Percentiles rank a stretch among this genome's conserved stretches.
Conservation (phyloP, 1,140 invertebrate genomes). For the Drosophila repletoides region DNA sequence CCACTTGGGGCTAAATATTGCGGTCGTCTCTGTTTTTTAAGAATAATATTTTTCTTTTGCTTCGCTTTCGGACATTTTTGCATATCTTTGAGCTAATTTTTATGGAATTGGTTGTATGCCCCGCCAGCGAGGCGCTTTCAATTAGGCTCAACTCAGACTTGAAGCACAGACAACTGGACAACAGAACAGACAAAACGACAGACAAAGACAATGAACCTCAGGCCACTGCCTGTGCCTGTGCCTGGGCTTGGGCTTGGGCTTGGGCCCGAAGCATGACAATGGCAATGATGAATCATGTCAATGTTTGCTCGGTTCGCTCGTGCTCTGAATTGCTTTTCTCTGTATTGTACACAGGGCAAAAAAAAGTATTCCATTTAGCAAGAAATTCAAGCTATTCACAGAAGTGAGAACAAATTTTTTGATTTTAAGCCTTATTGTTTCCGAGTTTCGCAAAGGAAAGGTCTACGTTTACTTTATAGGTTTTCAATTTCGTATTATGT, state of each 20-base stretch:
- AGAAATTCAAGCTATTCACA: conserved; percentile 2
- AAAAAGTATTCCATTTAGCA: conserved; percentile 14
- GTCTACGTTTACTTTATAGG: too few species aligned
- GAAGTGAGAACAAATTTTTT: not conserved
- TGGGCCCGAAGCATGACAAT: conserved; percentile 31
- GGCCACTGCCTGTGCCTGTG: too few species aligned
- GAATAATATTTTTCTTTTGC: conserved; percentile 50
- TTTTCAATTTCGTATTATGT: too few species aligned
- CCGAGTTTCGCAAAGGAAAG: too few species aligned
- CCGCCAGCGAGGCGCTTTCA: conserved; percentile 35
- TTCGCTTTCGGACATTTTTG: conserved; percentile 34
- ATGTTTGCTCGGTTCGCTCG: conserved; percentile 35
- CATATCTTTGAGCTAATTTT: conserved; percentile 57
- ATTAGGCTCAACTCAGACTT: conserved; percentile 37
- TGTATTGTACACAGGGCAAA: conserved; percentile 12
- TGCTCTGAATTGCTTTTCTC: conserved; percentile 47
- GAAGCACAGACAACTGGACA: conserved; percentile 31
- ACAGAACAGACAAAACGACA: too few species aligned
- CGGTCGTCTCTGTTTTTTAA: conserved; percentile 22
- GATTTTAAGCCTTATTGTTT: too few species aligned
- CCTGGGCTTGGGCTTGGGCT: too few species aligned
- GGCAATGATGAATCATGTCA: conserved; percentile 49
- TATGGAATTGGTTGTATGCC: conserved; percentile 41
- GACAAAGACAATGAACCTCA: conserved; percentile 31
- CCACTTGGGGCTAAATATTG: conserved; percentile 39